Percentiles rank a stretch among this genome's conserved stretches.
Evolutionary conservation across 2,797 vertebrate genomes (phyloP).

Genomic region (Acridotheres tristis): DNA sequence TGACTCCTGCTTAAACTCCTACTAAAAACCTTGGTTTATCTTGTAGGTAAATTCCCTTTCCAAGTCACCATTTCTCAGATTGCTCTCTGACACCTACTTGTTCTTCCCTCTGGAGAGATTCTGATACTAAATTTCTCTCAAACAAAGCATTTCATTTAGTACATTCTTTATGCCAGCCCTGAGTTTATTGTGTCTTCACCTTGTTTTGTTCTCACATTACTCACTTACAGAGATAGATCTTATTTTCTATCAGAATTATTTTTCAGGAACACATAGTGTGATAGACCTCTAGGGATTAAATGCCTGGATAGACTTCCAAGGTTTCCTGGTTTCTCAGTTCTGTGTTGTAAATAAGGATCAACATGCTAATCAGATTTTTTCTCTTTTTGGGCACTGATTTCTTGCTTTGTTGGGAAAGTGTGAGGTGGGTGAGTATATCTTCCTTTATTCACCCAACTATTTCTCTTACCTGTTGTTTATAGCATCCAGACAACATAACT

Average conservation of each 20-base stretch:
- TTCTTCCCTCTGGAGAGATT: neutral
- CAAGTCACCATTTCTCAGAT: neutral
- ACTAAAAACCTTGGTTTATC: neutral
- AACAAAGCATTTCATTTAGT: neutral
- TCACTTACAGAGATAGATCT: neutral
- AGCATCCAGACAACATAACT: neutral
- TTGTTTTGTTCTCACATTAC: neutral
- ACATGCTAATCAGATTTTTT: neutral
- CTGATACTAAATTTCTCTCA: neutral
- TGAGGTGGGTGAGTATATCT: neutral
- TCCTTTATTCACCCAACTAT: neutral
- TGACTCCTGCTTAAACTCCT: neutral
- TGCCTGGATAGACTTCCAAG: neutral
- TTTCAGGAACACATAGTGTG: neutral
- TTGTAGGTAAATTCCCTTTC: neutral
- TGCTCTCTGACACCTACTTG: neutral
- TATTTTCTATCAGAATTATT: slow-evolving; percentile 31
- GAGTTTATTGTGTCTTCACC: neutral
- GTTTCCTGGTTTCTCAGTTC: neutral
- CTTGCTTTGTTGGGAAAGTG: neutral
- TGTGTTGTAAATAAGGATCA: neutral
- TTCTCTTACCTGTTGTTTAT: neutral
- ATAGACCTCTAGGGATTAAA: neutral
- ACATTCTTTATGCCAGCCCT: neutral
- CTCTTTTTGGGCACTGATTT: neutral